Evolutionary conservation across 1,140 invertebrate genomes (phyloP).

Genomic region (Gryllus bimaculatus): DNA sequence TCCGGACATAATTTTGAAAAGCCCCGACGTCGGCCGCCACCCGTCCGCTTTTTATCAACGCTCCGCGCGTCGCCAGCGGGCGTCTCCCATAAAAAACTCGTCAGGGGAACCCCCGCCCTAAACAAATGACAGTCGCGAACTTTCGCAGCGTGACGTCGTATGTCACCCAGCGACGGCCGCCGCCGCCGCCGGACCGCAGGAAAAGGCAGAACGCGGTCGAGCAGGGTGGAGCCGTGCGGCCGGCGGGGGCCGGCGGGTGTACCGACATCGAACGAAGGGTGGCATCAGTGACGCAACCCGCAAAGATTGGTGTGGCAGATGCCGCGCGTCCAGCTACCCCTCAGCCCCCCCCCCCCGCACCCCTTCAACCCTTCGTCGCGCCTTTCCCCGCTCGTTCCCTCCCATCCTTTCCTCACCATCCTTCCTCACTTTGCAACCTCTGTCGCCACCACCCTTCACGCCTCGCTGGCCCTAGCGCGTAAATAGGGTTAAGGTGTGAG

Average conservation of each 20-base stretch:
- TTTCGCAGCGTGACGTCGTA: not conserved
- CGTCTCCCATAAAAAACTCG: not conserved
- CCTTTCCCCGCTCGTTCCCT: too few species aligned
- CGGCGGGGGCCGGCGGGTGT: too few species aligned
- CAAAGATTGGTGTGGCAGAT: not conserved
- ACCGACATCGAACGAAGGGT: not conserved
- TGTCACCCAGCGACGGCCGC: not conserved
- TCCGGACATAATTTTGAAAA: not conserved
- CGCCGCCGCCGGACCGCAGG: too few species aligned
- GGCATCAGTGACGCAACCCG: not conserved
- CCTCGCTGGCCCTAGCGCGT: not conserved
- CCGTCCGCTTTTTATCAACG: not conserved
- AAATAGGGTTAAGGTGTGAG: not conserved
- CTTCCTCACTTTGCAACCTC: not conserved
- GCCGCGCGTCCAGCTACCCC: too few species aligned
- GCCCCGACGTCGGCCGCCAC: not conserved
- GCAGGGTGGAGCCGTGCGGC: not conserved
- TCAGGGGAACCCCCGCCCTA: not conserved
- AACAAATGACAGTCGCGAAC: conserved; percentile 1
- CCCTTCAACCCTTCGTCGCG: too few species aligned
- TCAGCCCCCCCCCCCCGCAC: not conserved
- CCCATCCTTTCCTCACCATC: too few species aligned
- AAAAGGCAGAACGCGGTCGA: not conserved
- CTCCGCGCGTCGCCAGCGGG: too few species aligned
- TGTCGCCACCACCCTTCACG: not conserved